Base-by-base conservation (phyloP, 2,888 invertebrate genomes). In the Eubasilissa splendida region DNA sequence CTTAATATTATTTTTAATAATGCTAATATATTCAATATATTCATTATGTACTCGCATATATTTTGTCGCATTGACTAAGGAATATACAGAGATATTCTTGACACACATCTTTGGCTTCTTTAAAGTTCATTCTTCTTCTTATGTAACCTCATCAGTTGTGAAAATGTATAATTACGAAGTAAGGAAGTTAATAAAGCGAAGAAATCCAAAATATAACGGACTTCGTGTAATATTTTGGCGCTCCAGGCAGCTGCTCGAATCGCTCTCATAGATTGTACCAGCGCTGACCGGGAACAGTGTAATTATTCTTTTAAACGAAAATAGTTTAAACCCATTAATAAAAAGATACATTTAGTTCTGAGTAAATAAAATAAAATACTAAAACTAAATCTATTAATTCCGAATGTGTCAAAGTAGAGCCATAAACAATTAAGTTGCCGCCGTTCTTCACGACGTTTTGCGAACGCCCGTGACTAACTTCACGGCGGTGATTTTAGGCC, bases 401-500 rank as follows among this genome's bases (percentile, higher is more conserved):
- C 8, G 73, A 73, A 9, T 73, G 53, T 60, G 60, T 75, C 63
- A 52, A 60, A 75, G 42, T 10, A 53, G 14, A 59, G 50, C 63
- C 63, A 60, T 75, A 58, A 60, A 70, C 50, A 60, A 52, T 60
- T 60, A 42, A 14, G 65, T 65, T 53, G 31, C 76, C 12, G 60
- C 76, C 33, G 42, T 65, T 76, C 65, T 76, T 76, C 54, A 22
- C 31, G 12, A 11, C 42, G 12, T 68, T 68, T 42, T 68, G 42
- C 10, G 76, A 76, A 76, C 42, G 56, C 12, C 76, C 76, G 76
- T 76, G 76, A 54, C 76, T 76, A 76, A 76, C 65, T 63, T 76
- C 76, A 76, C 65, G 76, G 76, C 66, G 9, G 66, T 76, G 76
- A 65, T 76, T 65, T 76, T 76, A 65, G 76, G 73, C 56, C 73